These are phyloP conservation scores for Antheraea assamensis DNA, from an alignment of 2,888 invertebrate genomes.

Conservation along the genomic window DNA sequence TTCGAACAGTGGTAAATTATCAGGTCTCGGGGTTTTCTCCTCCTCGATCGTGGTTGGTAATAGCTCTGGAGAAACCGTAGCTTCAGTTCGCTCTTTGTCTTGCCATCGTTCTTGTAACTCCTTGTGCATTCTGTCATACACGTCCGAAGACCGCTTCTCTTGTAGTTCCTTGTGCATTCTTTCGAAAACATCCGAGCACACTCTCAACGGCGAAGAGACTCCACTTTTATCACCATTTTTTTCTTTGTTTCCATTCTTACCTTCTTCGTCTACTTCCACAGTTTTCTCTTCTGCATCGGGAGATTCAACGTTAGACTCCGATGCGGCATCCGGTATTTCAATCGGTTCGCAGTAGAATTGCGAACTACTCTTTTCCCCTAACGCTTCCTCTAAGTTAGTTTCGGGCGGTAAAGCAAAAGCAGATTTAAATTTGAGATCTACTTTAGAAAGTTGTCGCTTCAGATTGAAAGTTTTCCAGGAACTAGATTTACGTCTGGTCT, in stretches of 20 bases:
- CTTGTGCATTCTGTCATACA: constrained; percentile 69
- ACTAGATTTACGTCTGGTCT: constrained; percentile 84
- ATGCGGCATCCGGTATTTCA: constrained; percentile 41
- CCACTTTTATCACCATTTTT: constrained; percentile 38
- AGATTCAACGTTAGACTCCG: constrained; percentile 42
- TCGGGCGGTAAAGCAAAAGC: constrained; percentile 80
- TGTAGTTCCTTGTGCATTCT: constrained; percentile 69
- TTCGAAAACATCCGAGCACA: constrained; percentile 68
- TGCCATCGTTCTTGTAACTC: constrained; percentile 75
- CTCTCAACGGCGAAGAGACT: constrained; percentile 60
- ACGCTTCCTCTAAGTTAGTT: constrained; percentile 57
- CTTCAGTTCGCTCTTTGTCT: constrained; percentile 58
- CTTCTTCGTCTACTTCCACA: constrained; percentile 30
- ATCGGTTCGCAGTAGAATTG: constrained; percentile 66
- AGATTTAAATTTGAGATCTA: constrained; percentile 88
- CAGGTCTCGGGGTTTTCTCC: constrained; percentile 75
- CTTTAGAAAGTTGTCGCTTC: constrained; percentile 91
- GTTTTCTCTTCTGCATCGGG: constrained; percentile 46
- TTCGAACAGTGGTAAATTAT: constrained; percentile 83
- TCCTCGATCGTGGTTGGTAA: constrained; percentile 45
- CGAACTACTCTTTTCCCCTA: constrained; percentile 56
- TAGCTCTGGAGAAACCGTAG: constrained; percentile 36
- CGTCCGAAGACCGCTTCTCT: constrained; percentile 59
- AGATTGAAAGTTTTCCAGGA: constrained; percentile 90
- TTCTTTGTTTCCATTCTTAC: constrained; percentile 30